Evolutionary conservation across 2,888 invertebrate species (phyloP).

Genomic region (Drosophila siamana): DNA sequence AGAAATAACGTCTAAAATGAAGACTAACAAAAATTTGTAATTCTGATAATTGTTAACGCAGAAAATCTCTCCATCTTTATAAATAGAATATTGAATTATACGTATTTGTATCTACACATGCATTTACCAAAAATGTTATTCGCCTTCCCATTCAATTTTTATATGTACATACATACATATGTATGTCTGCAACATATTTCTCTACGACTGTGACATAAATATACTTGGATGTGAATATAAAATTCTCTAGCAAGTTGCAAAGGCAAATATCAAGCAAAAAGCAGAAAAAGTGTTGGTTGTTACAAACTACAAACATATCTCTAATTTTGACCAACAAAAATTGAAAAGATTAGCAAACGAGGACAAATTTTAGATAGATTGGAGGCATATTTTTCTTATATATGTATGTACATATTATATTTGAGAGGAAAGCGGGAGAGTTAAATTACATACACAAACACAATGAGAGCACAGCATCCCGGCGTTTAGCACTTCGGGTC

Average conservation of each 20-base stretch:
- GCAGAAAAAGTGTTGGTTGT: neutral
- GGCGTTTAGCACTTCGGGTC: constrained; percentile 10
- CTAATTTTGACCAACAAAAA: neutral
- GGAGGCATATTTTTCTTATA: neutral
- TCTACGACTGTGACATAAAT: neutral
- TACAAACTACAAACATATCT: neutral
- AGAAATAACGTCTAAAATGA: neutral
- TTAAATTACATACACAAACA: neutral
- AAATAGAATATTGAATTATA: constrained; percentile 26
- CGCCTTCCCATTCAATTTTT: neutral
- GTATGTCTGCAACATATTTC: neutral
- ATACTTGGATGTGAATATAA: neutral
- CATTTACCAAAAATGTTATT: neutral
- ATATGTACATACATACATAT: neutral
- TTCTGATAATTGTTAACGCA: neutral
- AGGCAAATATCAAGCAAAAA: neutral
- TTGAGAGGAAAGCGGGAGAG: neutral
- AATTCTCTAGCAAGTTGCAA: neutral
- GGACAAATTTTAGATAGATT: neutral
- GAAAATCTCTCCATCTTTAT: constrained; percentile 20
- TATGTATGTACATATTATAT: neutral
- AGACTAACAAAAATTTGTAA: neutral
- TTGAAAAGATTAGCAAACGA: neutral
- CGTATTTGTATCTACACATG: neutral
- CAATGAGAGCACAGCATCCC: constrained; percentile 26